Base-by-base conservation (phyloP, 2,113 vertebrate species). In the Cynoglossus semilaevis region DNA sequence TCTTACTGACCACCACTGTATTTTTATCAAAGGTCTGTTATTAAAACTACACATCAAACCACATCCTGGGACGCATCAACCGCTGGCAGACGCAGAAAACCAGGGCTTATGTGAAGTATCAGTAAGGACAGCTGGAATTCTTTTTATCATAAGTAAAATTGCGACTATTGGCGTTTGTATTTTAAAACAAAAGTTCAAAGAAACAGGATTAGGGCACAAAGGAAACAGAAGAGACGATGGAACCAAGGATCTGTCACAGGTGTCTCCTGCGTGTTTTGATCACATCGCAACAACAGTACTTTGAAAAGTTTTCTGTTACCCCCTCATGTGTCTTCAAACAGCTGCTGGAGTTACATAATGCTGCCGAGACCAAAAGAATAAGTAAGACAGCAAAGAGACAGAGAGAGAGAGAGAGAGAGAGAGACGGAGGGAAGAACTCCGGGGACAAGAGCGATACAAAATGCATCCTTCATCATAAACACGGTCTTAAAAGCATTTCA, bases 301-400 rank as follows among this genome's bases (percentile, higher is more conserved):
- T 80, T 70, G 60, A 84, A 86, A 86, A 81, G 53, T 83, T 76
- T 85, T 84, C 56, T 51, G 16, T 63, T 58, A 18, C 40, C 19
- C 54, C 14, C 42, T 61, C 56, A 62, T 59, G 65, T n/a, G 58
- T 63, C 76, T 80, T 83, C 70, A 78, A 76, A 72, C 83, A 81
- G 80, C 83, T 78, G 80, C 77, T 50, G 72, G 71, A 74, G 85
- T 86, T 85, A 78, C 76, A 79, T 81, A 87, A 87, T 60, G 40
- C 64, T 9, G 40, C 64, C 8, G 57, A 51, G 62, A 66, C 19
- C 4, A 22, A 34, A 22, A 37, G 15, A 58, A 19, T 70, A 51
- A 41, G 15, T 19, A 50, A 53, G 69, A 62, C 64, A 54, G 52
- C 3, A 2, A 71, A 49, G 76, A 63, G 47, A 63, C 51, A 75